phyloP scores from a whole-genome alignment of 2,113 vertebrate genomes.

The Motacilla tschutschensis region DNA sequence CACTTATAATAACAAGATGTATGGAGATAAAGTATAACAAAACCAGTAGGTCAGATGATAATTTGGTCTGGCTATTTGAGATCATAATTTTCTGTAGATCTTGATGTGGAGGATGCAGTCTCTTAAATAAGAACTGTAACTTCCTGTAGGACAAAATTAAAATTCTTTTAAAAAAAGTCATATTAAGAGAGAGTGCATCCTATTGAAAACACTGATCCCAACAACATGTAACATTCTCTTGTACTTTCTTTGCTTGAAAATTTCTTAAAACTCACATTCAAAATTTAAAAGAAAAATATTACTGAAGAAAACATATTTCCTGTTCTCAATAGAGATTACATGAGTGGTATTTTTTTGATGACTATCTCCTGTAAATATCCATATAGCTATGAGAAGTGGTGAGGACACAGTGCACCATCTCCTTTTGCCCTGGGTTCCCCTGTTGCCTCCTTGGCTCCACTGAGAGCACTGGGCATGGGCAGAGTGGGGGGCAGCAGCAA shows the following conservation, averaged over 20 bases:
- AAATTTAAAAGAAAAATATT: background rate
- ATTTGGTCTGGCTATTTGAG: background rate
- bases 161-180: background rate
- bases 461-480: background rate
- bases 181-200: background rate
- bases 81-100: background rate
- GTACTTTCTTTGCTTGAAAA: background rate
- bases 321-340: background rate
- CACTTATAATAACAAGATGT: background rate
- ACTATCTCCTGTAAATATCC: background rate
- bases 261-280: background rate
- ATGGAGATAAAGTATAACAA: background rate
- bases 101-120: background rate
- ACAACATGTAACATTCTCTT: background rate
- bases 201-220: background rate
- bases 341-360: background rate
- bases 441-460: background rate
- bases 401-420: fast-evolving
- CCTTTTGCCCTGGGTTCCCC: background rate
- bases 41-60: background rate
- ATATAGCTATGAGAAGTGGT: background rate
- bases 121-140: background rate
- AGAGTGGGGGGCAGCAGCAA: background rate
- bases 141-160: background rate
- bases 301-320: background rate